Evolutionary conservation across 2,113 vertebrate species (phyloP), one percentile per base, ranked within the genome.

Genomic region (Calcarius ornatus): DNA sequence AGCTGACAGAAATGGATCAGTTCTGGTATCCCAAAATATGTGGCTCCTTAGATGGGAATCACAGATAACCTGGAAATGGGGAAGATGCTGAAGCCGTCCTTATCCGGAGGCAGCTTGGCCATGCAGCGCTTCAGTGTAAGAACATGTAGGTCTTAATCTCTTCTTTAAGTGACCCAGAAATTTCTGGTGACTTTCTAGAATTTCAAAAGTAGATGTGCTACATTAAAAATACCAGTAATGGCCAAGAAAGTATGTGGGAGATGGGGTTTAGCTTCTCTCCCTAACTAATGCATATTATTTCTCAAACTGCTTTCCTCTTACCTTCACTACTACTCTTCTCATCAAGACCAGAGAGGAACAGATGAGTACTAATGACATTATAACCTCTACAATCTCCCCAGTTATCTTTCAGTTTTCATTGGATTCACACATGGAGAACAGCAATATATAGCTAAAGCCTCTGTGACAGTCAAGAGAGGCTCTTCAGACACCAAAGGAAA

Each of bases 161-260:
- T 76, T 75, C 35, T 69, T 91, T 57, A 81, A 63, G 64, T 51
- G 31, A 51, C 19, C 6, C n/a, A 81, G 27, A 68, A 37, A 72
- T 57, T 86, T 86, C 61, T 48, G 11, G 23, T 56, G 10, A 28
- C 12, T 91, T 88, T 75, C 48, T 89, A n/a, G 53, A 95, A 86
- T 15, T 65, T n/a, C 22, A 79, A 81, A 88, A 92, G 38, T 42
- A 91, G 45, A 42, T 76, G 17, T 71, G 31, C 14, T 64, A 76
- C 45, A 76, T 64, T 75, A 78, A 92, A 93, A 79, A 68, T 37
- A 66, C 2, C 5, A 60, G 28, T 51, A 88, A 86, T 54, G 76
- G 1, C 3, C 30, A 80, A 38, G 23, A 82, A 92, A 87, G 81
- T 68, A 84, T 0, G 1, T 2, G 2, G 15, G 40, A 57, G 20